Evolutionary conservation across 2,797 vertebrate species (phyloP).

Genomic region (Girardinus metallicus): DNA sequence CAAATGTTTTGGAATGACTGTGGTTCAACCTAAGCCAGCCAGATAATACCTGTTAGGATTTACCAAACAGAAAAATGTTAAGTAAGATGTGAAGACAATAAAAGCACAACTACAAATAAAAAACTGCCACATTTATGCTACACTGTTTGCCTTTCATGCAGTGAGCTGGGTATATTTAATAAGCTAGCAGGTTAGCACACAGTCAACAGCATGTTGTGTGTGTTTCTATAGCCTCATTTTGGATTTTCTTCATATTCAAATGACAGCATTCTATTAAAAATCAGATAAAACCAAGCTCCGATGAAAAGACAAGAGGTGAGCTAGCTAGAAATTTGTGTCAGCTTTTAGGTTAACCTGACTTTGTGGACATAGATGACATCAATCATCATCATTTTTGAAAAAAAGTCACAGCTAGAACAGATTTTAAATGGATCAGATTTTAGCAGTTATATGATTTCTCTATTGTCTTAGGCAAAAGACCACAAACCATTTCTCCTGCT

Average conservation of each 20-base stretch:
- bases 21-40: background rate
- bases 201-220: background rate
- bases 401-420: background rate
- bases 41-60: background rate
- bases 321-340: background rate
- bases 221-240: no score
- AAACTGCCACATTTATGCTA: background rate
- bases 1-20: background rate
- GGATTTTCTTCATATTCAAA: background rate
- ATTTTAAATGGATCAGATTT: background rate
- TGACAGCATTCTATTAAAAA: background rate
- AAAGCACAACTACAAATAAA: background rate
- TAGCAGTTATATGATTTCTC: no score
- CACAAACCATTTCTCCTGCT: no score
- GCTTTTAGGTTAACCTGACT: background rate
- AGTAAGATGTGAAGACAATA: background rate
- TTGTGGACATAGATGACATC: background rate
- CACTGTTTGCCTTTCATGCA: background rate
- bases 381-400: background rate
- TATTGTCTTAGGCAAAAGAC: no score
- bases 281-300: background rate
- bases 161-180: background rate
- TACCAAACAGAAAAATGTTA: background rate
- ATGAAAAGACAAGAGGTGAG: background rate
- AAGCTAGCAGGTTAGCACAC: background rate